Base-by-base conservation (phyloP, 1,140 invertebrate genomes). In the Bilobella aurantiaca region DNA sequence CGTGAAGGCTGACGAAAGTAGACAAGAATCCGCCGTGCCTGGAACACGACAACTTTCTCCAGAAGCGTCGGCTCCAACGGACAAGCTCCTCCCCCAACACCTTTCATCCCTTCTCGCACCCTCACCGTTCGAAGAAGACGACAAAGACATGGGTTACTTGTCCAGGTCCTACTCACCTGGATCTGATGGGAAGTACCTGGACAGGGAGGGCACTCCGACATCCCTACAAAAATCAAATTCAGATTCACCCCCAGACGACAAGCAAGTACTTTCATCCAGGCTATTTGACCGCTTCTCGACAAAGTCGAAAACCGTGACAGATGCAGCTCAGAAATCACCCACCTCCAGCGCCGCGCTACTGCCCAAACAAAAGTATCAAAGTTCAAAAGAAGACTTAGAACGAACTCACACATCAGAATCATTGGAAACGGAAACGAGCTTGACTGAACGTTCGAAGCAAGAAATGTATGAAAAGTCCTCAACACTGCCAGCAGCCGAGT, bases 251-350 rank as follows among this genome's bases (percentile, higher is more conserved):
- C 31, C 60, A 2, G 18, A 30, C 3, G 47, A 49, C 2, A 66
- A 32, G 25, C 65, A 66, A 49, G 47, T 66, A 3, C 32, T 66
- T 42, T 47, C 65, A 8, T 53, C 58, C 31, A 62, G 42, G 23
- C 47, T 62, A 28, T 66, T 66, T 62, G 65, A 66, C 23, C 21
- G 65, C 25, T 66, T 66, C n/a, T 62, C 58, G 1, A 42, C 30
- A 5, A 58, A n/a, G 8, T 32, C 29, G n/a, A n/a, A n/a, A n/a
- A n/a, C n/a, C n/a, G n/a, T n/a, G n/a, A n/a, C n/a, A n/a, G n/a
- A n/a, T n/a, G n/a, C n/a, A n/a, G n/a, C n/a, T n/a, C n/a, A n/a
- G n/a, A n/a, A n/a, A n/a, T n/a, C n/a, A 49, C 28, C 21, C 29
- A 8, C 25, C 49, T 56, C 49, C 49, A 56, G 14, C 49, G 25